These are phyloP conservation scores for Drosophila borborema DNA, from an alignment of 2,888 invertebrate species.

Conservation along the genomic window DNA sequence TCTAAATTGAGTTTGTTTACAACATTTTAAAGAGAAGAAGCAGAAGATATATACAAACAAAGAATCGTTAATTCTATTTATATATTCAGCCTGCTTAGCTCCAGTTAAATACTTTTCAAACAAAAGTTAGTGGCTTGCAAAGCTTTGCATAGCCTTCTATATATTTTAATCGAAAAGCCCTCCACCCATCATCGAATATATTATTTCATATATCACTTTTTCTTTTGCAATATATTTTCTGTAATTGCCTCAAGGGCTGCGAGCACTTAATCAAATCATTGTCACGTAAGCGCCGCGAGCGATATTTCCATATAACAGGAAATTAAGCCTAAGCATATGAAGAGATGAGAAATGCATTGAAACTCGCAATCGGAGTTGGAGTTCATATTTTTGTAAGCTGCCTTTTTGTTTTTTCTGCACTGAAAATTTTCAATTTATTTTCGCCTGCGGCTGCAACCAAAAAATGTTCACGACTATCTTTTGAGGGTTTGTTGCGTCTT, in stretches of 20 bases:
- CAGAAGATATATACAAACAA: too few species aligned
- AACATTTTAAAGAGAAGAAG: too few species aligned
- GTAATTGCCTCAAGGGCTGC: slow-evolving; percentile 1
- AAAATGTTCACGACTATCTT: slow-evolving; percentile 39
- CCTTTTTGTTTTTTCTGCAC: slow-evolving; percentile 31
- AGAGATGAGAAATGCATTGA: slow-evolving; percentile 54
- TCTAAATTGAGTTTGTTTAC: too few species aligned
- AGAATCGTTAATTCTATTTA: too few species aligned
- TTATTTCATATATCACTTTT: background rate
- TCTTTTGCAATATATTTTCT: slow-evolving; percentile 7
- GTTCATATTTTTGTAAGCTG: slow-evolving; percentile 25
- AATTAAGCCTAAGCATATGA: slow-evolving; percentile 75
- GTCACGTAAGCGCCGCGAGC: slow-evolving; percentile 69
- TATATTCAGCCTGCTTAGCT: background rate
- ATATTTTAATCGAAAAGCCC: background rate
- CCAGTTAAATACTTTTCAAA: background rate
- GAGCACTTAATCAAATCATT: slow-evolving; percentile 74
- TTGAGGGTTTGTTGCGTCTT: slow-evolving; percentile 50
- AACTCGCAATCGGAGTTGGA: slow-evolving; percentile 1
- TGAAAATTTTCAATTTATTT: slow-evolving; percentile 77
- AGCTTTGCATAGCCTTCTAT: background rate
- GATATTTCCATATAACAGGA: slow-evolving; percentile 63
- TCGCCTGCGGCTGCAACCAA: slow-evolving; percentile 64
- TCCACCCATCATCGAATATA: background rate
- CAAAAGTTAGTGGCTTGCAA: background rate